Evolutionary conservation across 2,113 vertebrate genomes (phyloP), one percentile per base, ranked within the genome.

Genomic region (Columba livia): DNA sequence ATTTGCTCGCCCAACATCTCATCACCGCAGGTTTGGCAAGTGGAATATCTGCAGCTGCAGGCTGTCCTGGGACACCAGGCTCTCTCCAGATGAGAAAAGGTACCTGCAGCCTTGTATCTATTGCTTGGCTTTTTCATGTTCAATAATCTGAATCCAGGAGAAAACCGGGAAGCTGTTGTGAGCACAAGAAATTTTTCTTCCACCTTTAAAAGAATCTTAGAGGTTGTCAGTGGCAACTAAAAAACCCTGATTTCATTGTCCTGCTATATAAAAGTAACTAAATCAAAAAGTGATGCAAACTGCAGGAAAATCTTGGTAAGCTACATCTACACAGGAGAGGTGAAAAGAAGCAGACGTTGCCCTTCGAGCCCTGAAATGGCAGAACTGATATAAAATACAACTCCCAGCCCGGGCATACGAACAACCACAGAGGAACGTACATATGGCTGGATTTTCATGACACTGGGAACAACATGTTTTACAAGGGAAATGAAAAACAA

Each of bases 291-390:
- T 24, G 31, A 74, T 24, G 23, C n/a, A 42, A 61, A 44, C 21
- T 4, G 29, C 38, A 72, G 51, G 36, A 50, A 82, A 71, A 24
- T 3, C 44, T 65, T 36, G 19, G 36, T 11, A 4, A 12, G 18
- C 25, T 69, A 0, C 4, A 20, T 6, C 58, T 86, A 50, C 16
- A 3, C 9, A 24, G 0, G 2, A 29, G 29, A 40, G 56, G 11
- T 80, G 85, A 60, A 85, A 77, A 65, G 57, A 48, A 74, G 44
- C 47, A 77, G 74, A n/a, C 20, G 0, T 7, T 26, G 64, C 51
- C 69, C 57, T 77, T 29, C 36, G 31, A 65, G 18, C 24, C 31
- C 57, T 36, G 38, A 28, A 65, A 47, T 9, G 14, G 14, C 34
- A 69, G 29, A 69, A 44, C 7, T 5, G 31, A 74, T 16, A 66